Conservation (phyloP, 2,888 invertebrate genomes). For the Melikaiella ostensackeni region DNA sequence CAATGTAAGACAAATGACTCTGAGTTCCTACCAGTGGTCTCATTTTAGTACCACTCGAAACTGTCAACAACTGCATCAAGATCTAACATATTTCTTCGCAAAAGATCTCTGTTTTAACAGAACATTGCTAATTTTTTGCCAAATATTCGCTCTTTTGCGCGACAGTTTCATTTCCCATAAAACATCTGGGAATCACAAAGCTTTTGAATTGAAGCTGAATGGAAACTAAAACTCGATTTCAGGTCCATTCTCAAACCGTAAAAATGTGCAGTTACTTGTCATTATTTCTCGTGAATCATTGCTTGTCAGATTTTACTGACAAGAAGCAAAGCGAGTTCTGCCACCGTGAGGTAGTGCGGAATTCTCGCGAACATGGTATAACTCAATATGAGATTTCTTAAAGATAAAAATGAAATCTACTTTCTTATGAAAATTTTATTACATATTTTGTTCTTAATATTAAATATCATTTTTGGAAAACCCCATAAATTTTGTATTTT, state of each 20-base stretch:
- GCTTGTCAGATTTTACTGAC: constrained; percentile 3
- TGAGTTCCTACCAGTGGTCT: too few species aligned
- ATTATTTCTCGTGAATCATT: neutral
- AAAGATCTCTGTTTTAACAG: neutral
- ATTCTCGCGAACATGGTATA: constrained; percentile 7
- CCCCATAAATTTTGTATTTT: too few species aligned
- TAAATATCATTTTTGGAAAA: too few species aligned
- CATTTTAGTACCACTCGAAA: too few species aligned
- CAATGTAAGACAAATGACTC: too few species aligned
- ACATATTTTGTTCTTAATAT: too few species aligned
- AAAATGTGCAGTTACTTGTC: neutral
- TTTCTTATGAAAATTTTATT: too few species aligned
- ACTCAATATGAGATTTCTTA: constrained; percentile 21
- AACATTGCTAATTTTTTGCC: neutral
- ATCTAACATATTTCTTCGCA: neutral
- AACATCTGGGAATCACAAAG: neutral
- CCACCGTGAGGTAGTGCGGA: neutral
- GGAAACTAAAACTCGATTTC: neutral
- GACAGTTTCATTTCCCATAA: neutral
- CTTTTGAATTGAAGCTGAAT: neutral
- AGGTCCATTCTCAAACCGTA: neutral
- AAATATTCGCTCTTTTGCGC: neutral
- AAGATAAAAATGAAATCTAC: too few species aligned
- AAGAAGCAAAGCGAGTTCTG: neutral
- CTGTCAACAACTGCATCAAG: too few species aligned